Evolutionary conservation across 2,113 vertebrate species (phyloP), one percentile per base, ranked within the genome.

Genomic region (Crypturellus undulatus): DNA sequence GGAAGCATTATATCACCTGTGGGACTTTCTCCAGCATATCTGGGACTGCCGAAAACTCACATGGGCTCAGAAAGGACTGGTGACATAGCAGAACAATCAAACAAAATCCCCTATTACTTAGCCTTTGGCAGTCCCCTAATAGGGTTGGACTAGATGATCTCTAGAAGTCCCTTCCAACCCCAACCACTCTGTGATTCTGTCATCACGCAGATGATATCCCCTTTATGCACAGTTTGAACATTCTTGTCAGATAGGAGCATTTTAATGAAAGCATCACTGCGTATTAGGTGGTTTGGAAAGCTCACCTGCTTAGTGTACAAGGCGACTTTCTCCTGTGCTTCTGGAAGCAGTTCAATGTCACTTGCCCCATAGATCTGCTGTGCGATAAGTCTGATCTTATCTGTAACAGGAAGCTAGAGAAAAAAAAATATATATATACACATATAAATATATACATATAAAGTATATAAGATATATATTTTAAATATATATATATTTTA

Each of bases 311-410:
- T 99, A 76, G 98, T 99, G 98, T 99, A 99, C 84, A 99, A 93
- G 34, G 98, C 96, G 36, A 98, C 98, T 96, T 99, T 99, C 73
- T 98, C 97, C 88, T 99, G 98, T 40, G 99, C 99, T 88, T 99
- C 99, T 3, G 99, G 99, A 52, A 99, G 98, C 6, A 99, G 98
- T 87, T 99, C 99, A 30, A 99, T 97, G 79, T 99, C 98, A 20
- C 98, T 98, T 5, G 99, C 99, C n/a, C 99, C 99, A 0, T 99
- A 99, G 94, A 99, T 98, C 96, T 98, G 99, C 97, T 99, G 98
- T 17, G 99, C 99, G 54, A 99, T 99, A 86, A 98, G 98, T 79
- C 99, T 97, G 95, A 99, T 99, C 96, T 99, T 99, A 64, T 99
- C 99, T 75, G 97, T 52, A 65, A 99, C 70, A 17, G 99, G 98